phyloP scores from a whole-genome alignment of 2,888 invertebrate species.

The Pandemis corylana region DNA sequence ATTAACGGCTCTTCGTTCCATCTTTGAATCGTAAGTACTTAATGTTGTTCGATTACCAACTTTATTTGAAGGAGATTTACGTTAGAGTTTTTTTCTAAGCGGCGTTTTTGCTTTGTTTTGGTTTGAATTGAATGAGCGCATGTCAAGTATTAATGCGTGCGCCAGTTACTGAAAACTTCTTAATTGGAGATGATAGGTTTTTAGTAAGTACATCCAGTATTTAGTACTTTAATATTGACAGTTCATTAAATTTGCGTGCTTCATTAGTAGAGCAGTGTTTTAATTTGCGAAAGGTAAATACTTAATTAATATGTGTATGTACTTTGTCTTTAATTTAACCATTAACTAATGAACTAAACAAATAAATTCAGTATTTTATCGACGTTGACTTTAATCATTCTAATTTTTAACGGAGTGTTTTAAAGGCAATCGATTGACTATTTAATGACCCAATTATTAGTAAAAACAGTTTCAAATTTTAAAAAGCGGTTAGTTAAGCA shows the following conservation, averaged over 20 bases:
- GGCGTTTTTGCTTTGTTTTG: conserved; percentile 17
- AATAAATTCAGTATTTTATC: neutral
- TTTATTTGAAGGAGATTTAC: conserved; percentile 3
- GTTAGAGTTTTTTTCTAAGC: neutral
- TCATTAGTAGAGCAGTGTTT: conserved; percentile 18
- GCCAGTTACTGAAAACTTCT: conserved; percentile 48
- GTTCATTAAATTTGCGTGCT: conserved; percentile 19
- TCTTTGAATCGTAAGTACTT: neutral
- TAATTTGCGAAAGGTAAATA: no score
- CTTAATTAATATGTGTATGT: no score
- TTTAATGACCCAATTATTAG: neutral
- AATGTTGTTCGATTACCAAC: neutral
- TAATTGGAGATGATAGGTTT: conserved; percentile 40
- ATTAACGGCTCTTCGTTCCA: conserved; percentile 22
- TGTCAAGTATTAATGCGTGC: conserved; percentile 50
- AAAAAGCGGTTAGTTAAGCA: neutral
- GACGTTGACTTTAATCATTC: neutral
- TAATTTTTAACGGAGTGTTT: neutral
- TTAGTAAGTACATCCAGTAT: neutral
- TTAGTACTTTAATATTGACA: neutral
- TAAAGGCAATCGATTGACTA: neutral
- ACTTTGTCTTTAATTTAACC: no score
- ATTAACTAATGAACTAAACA: neutral
- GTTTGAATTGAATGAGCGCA: conserved; percentile 48
- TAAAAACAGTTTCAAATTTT: no score